phyloP scores from a whole-genome alignment of 2,113 vertebrate genomes.

The Aegithalos caudatus region DNA sequence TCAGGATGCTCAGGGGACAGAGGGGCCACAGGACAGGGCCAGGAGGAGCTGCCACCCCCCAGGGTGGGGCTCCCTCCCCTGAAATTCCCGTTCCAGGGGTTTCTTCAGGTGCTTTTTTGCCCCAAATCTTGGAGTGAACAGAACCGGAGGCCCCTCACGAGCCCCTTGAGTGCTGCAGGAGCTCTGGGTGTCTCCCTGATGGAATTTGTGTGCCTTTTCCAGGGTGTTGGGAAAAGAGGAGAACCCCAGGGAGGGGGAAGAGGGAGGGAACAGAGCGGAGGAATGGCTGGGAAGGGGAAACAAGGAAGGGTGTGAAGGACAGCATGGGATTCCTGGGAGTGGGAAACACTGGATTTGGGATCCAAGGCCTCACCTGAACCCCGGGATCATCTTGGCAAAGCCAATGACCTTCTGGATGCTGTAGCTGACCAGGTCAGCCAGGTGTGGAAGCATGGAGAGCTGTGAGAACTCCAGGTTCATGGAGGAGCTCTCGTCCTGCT shows the following conservation, averaged over 20 bases:
- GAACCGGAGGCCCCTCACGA: neutral
- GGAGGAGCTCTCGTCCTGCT: constrained; percentile 63
- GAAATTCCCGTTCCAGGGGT: rapidly evolving
- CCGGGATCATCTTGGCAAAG: constrained; percentile 98
- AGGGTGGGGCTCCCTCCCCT: neutral
- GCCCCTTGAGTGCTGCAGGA: rapidly evolving
- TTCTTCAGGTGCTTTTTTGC: neutral
- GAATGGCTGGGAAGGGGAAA: neutral
- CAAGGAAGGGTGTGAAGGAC: neutral
- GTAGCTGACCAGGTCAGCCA: constrained; percentile 95
- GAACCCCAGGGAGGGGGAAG: neutral
- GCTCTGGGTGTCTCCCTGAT: neutral
- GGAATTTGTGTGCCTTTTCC: neutral
- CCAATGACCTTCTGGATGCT: constrained; percentile 98
- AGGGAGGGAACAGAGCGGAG: neutral
- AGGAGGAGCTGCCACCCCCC: neutral
- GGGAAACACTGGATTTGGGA: rapidly evolving
- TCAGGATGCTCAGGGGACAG: neutral
- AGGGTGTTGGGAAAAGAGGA: neutral
- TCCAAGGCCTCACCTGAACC: constrained; percentile 83
- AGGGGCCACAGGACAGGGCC: neutral
- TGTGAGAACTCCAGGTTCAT: constrained; percentile 62
- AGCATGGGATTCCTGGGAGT: rapidly evolving
- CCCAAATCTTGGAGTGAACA: too few relatives aligned
- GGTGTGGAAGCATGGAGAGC: constrained; percentile 92